Evolutionary conservation across 2,888 invertebrate genomes (phyloP).

Genomic region (Loripinus fragilis): DNA sequence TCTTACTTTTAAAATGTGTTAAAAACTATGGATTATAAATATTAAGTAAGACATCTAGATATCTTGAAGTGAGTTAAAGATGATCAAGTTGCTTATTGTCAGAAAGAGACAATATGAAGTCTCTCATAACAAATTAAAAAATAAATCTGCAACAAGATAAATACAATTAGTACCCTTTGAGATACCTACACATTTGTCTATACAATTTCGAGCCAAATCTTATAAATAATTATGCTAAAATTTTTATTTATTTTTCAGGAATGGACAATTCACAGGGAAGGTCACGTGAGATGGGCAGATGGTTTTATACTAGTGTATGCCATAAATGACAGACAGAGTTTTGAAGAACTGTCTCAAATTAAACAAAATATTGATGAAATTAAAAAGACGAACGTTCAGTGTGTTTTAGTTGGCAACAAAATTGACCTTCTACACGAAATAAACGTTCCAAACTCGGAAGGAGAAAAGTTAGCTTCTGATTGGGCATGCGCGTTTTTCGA

Average conservation of each 20-base stretch:
- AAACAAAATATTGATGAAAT: constrained; percentile 79
- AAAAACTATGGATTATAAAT: too few relatives aligned
- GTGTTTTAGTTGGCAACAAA: constrained; percentile 81
- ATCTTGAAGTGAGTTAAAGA: too few relatives aligned
- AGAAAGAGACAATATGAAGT: too few relatives aligned
- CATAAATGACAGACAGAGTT: constrained; percentile 79
- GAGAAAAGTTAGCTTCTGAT: constrained; percentile 77
- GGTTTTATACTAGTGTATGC: constrained; percentile 81
- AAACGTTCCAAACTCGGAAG: constrained; percentile 73
- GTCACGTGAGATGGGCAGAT: constrained; percentile 80
- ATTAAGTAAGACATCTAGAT: too few relatives aligned
- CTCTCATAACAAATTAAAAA: too few relatives aligned
- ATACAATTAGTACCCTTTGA: too few relatives aligned
- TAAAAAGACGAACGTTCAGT: constrained; percentile 78
- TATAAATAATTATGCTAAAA: too few relatives aligned
- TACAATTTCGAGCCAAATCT: too few relatives aligned
- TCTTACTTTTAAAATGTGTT: too few relatives aligned
- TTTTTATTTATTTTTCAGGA: constrained; percentile 61
- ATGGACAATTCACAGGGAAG: constrained; percentile 73
- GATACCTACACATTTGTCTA: too few relatives aligned
- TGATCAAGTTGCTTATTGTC: too few relatives aligned
- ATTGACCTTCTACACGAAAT: constrained; percentile 78
- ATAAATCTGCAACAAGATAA: too few relatives aligned
- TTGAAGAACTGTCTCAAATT: constrained; percentile 70
- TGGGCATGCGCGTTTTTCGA: constrained; percentile 81